phyloP scores from a whole-genome alignment of 2,797 vertebrate species.

The Esox lucius region DNA sequence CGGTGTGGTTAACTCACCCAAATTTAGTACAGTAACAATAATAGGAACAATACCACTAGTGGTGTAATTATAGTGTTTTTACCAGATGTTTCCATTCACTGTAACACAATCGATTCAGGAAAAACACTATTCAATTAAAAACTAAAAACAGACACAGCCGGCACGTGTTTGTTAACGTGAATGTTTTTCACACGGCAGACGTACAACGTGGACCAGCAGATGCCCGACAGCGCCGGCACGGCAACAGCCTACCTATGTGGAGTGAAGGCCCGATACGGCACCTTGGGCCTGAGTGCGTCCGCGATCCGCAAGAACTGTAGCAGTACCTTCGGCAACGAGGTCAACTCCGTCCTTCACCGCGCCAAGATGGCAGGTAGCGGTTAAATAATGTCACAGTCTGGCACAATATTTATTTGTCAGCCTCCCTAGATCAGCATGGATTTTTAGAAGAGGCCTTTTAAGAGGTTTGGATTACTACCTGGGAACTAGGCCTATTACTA shows the following conservation, averaged over 20 bases:
- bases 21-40: not conserved
- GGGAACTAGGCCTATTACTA: too few species aligned
- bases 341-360: conserved; percentile 72
- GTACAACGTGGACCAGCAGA: conserved; percentile 80
- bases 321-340: conserved; percentile 65
- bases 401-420: too few species aligned
- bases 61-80: not conserved
- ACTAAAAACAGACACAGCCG: not conserved
- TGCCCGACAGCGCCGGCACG: conserved; percentile 81
- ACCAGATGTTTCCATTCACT: not conserved
- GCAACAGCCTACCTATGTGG: conserved; percentile 80
- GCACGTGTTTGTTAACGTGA: not conserved
- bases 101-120: not conserved
- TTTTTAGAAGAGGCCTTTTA: too few species aligned
- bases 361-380: conserved; percentile 71
- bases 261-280: conserved; percentile 80
- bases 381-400: not conserved
- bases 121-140: not conserved
- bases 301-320: conserved; percentile 57
- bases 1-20: not conserved
- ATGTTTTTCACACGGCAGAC: conserved; percentile 60
- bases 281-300: conserved; percentile 73
- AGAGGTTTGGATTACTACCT: too few species aligned
- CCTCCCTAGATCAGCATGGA: too few species aligned
- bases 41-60: not conserved